phyloP scores from a whole-genome alignment of 2,888 invertebrate species.

The Lottia scabra region DNA sequence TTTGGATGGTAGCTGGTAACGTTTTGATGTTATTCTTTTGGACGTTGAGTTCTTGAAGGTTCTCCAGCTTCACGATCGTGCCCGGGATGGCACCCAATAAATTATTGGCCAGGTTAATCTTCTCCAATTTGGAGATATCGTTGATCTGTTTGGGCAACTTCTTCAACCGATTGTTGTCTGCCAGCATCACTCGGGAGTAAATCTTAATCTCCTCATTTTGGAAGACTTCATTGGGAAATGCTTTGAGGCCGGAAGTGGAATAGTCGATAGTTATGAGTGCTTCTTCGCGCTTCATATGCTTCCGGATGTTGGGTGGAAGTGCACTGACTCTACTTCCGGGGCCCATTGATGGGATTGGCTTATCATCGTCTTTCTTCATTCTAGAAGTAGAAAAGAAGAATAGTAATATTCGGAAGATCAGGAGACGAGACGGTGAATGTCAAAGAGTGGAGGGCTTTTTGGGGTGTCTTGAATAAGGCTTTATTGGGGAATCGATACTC shows the following conservation, averaged over 20 bases:
- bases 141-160: slow-evolving; percentile 60
- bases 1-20: slow-evolving; percentile 55
- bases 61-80: slow-evolving; percentile 49
- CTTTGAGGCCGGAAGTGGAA: slow-evolving; percentile 51
- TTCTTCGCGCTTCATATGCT: slow-evolving; percentile 41
- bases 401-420: too few relatives aligned
- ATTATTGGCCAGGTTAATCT: slow-evolving; percentile 56
- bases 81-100: slow-evolving; percentile 48
- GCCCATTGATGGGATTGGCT: slow-evolving; percentile 61
- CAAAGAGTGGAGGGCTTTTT: too few relatives aligned
- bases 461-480: too few relatives aligned
- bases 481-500: too few relatives aligned
- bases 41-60: slow-evolving; percentile 39
- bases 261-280: slow-evolving; percentile 44
- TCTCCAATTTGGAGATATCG: slow-evolving; percentile 34
- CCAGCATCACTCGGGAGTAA: slow-evolving; percentile 49
- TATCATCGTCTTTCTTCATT: slow-evolving; percentile 60
- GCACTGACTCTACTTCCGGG: slow-evolving; percentile 66
- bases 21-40: slow-evolving; percentile 50
- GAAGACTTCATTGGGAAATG: slow-evolving; percentile 60
- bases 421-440: too few relatives aligned
- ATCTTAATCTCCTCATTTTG: slow-evolving; percentile 59
- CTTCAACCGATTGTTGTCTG: slow-evolving; percentile 63
- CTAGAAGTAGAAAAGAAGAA: too few relatives aligned
- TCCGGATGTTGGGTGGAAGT: slow-evolving; percentile 51